phyloP scores from a whole-genome alignment of 2,797 vertebrate species.

The Ptychadena robeensis region DNA sequence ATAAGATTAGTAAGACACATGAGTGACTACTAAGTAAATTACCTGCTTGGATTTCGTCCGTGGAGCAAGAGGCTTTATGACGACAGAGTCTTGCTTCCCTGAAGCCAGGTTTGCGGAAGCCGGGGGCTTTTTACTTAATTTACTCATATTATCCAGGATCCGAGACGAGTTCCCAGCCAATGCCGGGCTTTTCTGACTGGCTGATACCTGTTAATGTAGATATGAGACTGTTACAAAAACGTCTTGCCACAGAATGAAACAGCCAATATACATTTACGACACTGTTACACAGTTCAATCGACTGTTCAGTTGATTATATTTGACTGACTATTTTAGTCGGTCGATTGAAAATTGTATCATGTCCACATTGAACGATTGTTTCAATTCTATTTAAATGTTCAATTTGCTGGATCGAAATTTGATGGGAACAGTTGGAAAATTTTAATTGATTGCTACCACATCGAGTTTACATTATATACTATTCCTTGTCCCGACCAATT shows the following conservation, averaged over 20 bases:
- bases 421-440: too few relatives aligned
- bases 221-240: background rate
- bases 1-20: background rate
- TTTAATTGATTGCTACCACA: too few relatives aligned
- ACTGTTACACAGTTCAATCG: too few relatives aligned
- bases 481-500: too few relatives aligned
- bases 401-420: too few relatives aligned
- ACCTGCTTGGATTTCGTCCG: slow-evolving; percentile 86
- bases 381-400: too few relatives aligned
- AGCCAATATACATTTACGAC: too few relatives aligned
- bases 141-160: slow-evolving; percentile 88
- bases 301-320: too few relatives aligned
- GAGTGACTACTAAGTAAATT: slow-evolving; percentile 3
- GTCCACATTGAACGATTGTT: too few relatives aligned
- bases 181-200: slow-evolving; percentile 74
- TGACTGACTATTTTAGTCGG: too few relatives aligned
- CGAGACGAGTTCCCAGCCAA: slow-evolving; percentile 69
- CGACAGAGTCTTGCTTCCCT: slow-evolving; percentile 74
- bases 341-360: too few relatives aligned
- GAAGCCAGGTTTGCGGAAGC: slow-evolving; percentile 64
- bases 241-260: background rate
- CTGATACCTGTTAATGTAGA: slow-evolving; percentile 75
- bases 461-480: too few relatives aligned
- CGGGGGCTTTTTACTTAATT: slow-evolving; percentile 76
- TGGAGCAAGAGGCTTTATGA: slow-evolving; percentile 89